These are phyloP conservation scores for Cotesia chilonis DNA, from an alignment of 1,140 invertebrate genomes.

Conservation along the genomic window DNA sequence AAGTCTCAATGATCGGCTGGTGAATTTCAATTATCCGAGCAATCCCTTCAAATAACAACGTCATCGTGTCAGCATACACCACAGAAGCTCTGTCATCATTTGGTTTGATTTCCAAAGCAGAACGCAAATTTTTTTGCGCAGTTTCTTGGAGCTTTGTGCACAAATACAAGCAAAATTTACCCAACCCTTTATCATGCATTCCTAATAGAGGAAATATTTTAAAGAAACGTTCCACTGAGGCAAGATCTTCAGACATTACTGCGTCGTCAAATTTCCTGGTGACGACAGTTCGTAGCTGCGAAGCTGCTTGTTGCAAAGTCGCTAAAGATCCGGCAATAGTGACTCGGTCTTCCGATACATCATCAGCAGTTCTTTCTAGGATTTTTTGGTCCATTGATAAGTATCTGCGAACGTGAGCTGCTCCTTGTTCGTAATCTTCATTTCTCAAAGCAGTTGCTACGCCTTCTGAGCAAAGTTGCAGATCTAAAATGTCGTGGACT, in stretches of 20 bases:
- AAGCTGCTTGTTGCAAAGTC: conserved; percentile 86
- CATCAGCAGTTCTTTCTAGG: conserved; percentile 79
- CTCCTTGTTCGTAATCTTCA: conserved; percentile 93
- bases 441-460: conserved; percentile 91
- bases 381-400: conserved; percentile 93
- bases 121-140: conserved; percentile 77
- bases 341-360: conserved; percentile 76
- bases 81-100: conserved; percentile 79
- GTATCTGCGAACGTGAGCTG: conserved; percentile 94
- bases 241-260: conserved; percentile 86
- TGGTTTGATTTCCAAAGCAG: conserved; percentile 70
- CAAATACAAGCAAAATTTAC: conserved; percentile 91
- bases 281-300: conserved; percentile 76
- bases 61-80: conserved; percentile 85
- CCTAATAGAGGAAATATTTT: conserved; percentile 97
- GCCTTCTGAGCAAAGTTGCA: conserved; percentile 94
- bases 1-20: conserved; percentile 92
- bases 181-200: conserved; percentile 89
- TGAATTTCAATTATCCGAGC: conserved; percentile 89
- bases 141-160: conserved; percentile 81
- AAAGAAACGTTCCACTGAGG: conserved; percentile 94
- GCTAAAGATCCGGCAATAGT: conserved; percentile 80
- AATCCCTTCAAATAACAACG: conserved; percentile 87
- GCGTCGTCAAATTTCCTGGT: conserved; percentile 91
- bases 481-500: conserved; percentile 95